These are phyloP conservation scores for Lindbergichthys nudifrons DNA, from an alignment of 2,797 vertebrate species.

Conservation along the genomic window DNA sequence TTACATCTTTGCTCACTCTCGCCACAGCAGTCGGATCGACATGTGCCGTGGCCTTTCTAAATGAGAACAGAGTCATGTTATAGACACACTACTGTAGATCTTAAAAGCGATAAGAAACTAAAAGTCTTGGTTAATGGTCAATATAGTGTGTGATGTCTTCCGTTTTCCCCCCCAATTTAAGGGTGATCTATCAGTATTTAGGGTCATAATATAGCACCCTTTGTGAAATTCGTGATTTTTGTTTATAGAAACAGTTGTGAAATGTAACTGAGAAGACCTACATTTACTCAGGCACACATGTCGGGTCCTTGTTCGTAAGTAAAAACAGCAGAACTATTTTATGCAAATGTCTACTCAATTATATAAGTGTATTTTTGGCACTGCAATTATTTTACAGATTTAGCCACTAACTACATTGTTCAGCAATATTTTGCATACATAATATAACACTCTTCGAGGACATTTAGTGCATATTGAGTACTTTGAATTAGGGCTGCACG, in stretches of 20 bases:
- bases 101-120: slow-evolving; percentile 13
- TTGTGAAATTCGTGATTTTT: not conserved
- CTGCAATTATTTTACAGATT: not conserved
- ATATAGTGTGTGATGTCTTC: not conserved
- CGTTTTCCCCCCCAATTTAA: not conserved
- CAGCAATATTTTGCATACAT: not conserved
- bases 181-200: not conserved
- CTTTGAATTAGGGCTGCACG: no score
- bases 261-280: not conserved
- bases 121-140: not conserved
- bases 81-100: not conserved
- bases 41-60: slow-evolving; percentile 62
- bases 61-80: slow-evolving; percentile 11
- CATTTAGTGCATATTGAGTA: not conserved
- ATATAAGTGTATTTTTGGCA: not conserved
- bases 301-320: not conserved
- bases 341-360: not conserved
- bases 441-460: no score
- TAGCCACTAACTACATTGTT: not conserved
- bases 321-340: not conserved
- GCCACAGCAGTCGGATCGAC: slow-evolving; percentile 52
- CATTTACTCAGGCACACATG: not conserved
- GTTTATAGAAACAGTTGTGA: not conserved
- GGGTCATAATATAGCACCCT: not conserved
- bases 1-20: slow-evolving; percentile 13